Evolutionary conservation across 2,888 invertebrate genomes (phyloP), one percentile per base, ranked within the genome.

Genomic region (Leptinotarsa tumamoca): DNA sequence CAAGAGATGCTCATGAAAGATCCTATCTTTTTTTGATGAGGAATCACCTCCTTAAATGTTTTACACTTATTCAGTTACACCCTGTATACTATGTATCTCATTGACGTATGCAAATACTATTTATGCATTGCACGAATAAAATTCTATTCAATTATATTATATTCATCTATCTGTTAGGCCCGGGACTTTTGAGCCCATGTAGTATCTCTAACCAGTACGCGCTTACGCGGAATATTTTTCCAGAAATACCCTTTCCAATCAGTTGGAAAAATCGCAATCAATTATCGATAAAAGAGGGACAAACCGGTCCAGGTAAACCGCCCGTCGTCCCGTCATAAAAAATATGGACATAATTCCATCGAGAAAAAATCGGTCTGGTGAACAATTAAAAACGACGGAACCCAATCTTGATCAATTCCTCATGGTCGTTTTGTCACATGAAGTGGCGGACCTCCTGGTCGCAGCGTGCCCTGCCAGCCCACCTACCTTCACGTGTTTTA

Each of bases 351-450:
- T 75, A 74, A 76, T 78, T 74, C 58, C 72, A 70, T 74, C 77
- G 56, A 68, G n/a, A 69, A 43, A 67, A 77, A 75, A 78, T 79
- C 86, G 86, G 86, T 87, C 87, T 83, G 85, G 83, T 86, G 86
- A 86, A 86, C 87, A 87, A 87, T 87, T 87, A 86, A 86, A 87
- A 87, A 85, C 33, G 85, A 85, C 85, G 84, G 85, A 85, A 84
- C 85, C 85, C 85, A 87, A 87, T 87, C 87, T 87, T 87, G 87
- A 87, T 87, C 87, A 87, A 87, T 87, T 86, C 86, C 85, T 86
- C 86, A 87, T 86, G 87, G 87, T 87, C 86, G 87, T 87, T 87
- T 87, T 87, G 87, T 87, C 87, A 87, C 87, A 86, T 87, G 87
- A 87, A 87, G 87, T 85, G 87, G 85, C 86, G 82, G 87, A 87